phyloP scores from a whole-genome alignment of 2,888 invertebrate genomes.

The Drosophila mimetica region DNA sequence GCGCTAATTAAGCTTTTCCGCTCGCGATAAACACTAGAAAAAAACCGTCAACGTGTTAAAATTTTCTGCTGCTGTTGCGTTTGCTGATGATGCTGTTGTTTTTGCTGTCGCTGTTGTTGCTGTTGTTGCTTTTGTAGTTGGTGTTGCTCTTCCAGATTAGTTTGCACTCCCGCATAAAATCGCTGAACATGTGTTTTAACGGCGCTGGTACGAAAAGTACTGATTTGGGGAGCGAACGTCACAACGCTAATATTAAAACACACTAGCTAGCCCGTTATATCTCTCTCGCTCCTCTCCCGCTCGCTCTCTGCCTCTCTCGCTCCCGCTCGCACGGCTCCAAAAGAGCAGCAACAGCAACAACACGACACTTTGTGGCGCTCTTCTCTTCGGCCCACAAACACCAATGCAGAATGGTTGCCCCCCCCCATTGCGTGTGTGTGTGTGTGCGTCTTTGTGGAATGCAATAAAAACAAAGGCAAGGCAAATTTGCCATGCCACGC shows the following conservation, averaged over 20 bases:
- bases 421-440: conserved; percentile 23
- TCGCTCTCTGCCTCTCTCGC: conserved; percentile 21
- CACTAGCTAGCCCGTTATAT: conserved; percentile 11
- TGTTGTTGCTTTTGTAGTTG: conserved; percentile 1
- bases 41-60: conserved; percentile 54
- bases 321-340: conserved; percentile 23
- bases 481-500: conserved; percentile 25
- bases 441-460: conserved; percentile 37
- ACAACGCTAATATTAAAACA: conserved; percentile 66
- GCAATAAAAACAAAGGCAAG: conserved; percentile 35
- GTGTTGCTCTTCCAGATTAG: conserved; percentile 36
- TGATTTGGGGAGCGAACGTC: conserved; percentile 67
- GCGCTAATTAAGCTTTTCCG: conserved; percentile 47
- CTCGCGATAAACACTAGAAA: conserved; percentile 51
- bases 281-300: conserved; percentile 19
- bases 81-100: conserved; percentile 15
- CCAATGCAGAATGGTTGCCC: not conserved
- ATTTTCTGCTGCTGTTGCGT: conserved; percentile 18
- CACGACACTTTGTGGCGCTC: not conserved
- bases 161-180: conserved; percentile 23
- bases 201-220: conserved; percentile 57
- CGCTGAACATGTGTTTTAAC: conserved; percentile 27
- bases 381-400: conserved; percentile 26
- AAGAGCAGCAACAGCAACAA: conserved; percentile 2
- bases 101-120: conserved; percentile 8